Percentiles rank a stretch among this genome's conserved stretches.
Conservation (phyloP, 2,113 vertebrate genomes). For the Oreochromis tanganicae region DNA sequence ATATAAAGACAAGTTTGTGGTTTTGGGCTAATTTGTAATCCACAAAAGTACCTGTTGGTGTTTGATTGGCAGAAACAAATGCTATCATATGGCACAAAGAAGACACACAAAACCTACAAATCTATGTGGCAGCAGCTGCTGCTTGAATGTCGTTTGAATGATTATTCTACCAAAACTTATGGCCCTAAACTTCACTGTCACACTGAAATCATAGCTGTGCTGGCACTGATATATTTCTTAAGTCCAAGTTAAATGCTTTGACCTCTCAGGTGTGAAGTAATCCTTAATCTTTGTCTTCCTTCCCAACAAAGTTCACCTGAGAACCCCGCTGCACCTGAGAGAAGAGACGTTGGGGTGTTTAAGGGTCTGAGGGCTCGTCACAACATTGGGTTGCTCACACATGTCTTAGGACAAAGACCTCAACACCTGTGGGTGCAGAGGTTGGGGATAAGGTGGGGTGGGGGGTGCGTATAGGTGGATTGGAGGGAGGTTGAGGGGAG, state of each 20-base stretch:
- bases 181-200: neutral
- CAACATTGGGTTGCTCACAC: slow-evolving; percentile 74
- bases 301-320: slow-evolving; percentile 30
- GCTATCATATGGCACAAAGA: neutral
- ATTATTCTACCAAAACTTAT: neutral
- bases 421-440: slow-evolving; percentile 87
- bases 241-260: neutral
- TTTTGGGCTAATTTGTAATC: neutral
- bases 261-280: slow-evolving; percentile 33
- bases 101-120: neutral
- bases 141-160: neutral
- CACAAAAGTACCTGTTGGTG: neutral
- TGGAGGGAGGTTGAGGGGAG: slow-evolving; percentile 29
- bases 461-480: slow-evolving; percentile 27
- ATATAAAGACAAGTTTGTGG: neutral
- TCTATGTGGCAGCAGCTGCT: neutral
- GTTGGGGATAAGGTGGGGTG: slow-evolving; percentile 62
- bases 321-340: slow-evolving; percentile 50
- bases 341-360: slow-evolving; percentile 1
- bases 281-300: slow-evolving; percentile 2
- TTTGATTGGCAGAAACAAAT: neutral
- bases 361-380: slow-evolving; percentile 76
- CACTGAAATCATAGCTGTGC: neutral
- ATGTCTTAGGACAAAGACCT: slow-evolving; percentile 79
- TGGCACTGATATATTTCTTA: neutral